A percentile compares a stretch with the other conserved stretches of the same genome.
Conservation (phyloP, 2,113 vertebrate species). For the Egretta garzetta region DNA sequence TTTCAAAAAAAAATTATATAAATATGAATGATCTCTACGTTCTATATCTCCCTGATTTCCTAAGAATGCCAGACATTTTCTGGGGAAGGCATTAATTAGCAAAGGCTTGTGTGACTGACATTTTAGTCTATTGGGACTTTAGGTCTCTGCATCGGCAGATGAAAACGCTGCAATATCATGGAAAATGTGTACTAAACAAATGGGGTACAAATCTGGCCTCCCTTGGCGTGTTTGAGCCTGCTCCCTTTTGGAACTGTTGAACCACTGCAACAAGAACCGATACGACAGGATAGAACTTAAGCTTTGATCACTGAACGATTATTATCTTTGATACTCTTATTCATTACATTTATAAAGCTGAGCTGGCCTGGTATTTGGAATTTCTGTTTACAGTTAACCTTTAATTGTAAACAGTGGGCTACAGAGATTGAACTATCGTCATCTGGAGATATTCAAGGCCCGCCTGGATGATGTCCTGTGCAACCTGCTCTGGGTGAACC, state of each 20-base stretch:
- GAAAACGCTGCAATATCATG: background rate
- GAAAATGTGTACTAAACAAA: background rate
- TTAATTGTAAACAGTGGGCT: background rate
- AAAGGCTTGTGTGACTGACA: background rate
- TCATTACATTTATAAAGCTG: background rate
- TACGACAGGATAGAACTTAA: background rate
- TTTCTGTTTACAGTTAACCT: background rate
- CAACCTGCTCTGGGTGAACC: too few species aligned
- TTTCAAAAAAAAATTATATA: background rate
- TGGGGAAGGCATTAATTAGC: conserved; percentile 10
- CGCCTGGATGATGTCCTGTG: too few species aligned
- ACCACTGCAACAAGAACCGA: background rate
- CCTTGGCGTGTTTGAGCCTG: background rate
- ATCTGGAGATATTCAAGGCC: too few species aligned
- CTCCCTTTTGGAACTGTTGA: background rate
- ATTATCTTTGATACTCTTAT: background rate
- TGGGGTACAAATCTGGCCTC: background rate
- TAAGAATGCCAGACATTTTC: background rate
- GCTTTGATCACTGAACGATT: background rate
- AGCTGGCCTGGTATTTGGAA: background rate
- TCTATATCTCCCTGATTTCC: background rate
- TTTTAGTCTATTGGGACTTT: background rate
- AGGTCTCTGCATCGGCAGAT: background rate
- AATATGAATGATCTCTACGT: conserved; percentile 17
- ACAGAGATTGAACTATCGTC: background rate